phyloP scores from a whole-genome alignment of 2,797 vertebrate genomes.

The Siniperca undulata region DNA sequence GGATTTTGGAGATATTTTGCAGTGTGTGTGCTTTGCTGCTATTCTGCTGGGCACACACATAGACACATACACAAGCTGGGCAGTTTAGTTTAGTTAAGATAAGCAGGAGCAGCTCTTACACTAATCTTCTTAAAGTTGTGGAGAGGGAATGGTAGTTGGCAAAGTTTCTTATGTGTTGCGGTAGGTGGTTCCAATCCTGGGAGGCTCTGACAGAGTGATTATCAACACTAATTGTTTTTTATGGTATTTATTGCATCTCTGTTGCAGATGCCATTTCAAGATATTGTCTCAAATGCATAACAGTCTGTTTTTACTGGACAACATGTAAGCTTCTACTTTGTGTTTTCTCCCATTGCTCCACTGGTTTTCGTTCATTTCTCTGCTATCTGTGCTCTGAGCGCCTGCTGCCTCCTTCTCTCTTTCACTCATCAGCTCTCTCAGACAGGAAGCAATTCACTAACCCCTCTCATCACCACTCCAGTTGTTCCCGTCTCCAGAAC shows the following conservation, averaged over 20 bases:
- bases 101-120: too few relatives aligned
- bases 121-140: too few relatives aligned
- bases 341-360: not conserved
- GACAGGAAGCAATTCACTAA: slow-evolving; percentile 77
- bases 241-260: not conserved
- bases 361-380: not conserved
- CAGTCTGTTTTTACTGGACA: not conserved
- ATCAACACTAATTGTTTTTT: not conserved
- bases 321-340: not conserved
- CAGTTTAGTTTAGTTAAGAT: too few relatives aligned
- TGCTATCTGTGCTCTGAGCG: slow-evolving; percentile 27
- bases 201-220: too few relatives aligned
- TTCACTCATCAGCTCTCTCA: slow-evolving; percentile 63
- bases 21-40: not conserved
- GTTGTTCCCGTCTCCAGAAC: slow-evolving; percentile 63
- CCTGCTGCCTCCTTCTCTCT: slow-evolving; percentile 50
- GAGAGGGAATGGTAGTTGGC: too few relatives aligned
- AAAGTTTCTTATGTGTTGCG: too few relatives aligned
- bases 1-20: not conserved
- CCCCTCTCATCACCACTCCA: slow-evolving; percentile 71
- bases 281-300: not conserved
- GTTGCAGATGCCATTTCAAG: slow-evolving; percentile 1
- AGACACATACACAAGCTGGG: not conserved
- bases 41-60: not conserved
- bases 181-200: too few relatives aligned